Evolutionary conservation across 2,797 vertebrate genomes (phyloP).

Genomic region (Erithacus rubecula): DNA sequence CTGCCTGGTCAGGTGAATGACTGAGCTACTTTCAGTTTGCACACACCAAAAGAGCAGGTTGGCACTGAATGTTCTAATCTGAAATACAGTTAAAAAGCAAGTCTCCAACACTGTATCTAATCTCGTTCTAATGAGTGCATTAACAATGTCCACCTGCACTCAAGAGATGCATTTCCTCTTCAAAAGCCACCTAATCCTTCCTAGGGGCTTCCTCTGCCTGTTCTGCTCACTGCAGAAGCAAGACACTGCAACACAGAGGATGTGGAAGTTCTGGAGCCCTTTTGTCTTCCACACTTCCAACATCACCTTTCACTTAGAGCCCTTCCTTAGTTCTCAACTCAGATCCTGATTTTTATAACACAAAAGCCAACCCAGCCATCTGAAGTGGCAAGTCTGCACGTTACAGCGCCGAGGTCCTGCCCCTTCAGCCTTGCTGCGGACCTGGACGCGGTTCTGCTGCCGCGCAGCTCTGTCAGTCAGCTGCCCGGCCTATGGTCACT

Average conservation of each 20-base stretch:
- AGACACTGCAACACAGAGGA: not conserved
- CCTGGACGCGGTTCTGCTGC: too few relatives aligned
- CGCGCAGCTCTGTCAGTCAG: not conserved
- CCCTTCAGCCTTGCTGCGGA: not conserved
- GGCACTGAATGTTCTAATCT: not conserved
- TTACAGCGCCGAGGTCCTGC: not conserved
- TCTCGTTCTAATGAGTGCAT: not conserved
- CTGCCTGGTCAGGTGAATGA: not conserved
- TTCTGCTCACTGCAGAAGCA: not conserved
- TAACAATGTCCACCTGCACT: not conserved
- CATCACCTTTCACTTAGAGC: not conserved
- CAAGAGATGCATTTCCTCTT: not conserved
- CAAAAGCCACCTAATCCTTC: not conserved
- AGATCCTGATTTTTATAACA: rapidly evolving
- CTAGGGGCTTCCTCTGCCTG: not conserved
- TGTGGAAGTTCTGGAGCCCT: not conserved
- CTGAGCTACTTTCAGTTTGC: conserved; percentile 41
- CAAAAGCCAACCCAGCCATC: not conserved
- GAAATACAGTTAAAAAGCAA: not conserved
- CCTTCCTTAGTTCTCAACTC: not conserved
- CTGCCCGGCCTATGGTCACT: not conserved
- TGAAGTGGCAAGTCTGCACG: not conserved
- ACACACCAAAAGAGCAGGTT: not conserved
- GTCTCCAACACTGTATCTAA: not conserved
- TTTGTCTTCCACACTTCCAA: not conserved